Conservation (phyloP, 2,888 invertebrate genomes). For the Autographa gamma region DNA sequence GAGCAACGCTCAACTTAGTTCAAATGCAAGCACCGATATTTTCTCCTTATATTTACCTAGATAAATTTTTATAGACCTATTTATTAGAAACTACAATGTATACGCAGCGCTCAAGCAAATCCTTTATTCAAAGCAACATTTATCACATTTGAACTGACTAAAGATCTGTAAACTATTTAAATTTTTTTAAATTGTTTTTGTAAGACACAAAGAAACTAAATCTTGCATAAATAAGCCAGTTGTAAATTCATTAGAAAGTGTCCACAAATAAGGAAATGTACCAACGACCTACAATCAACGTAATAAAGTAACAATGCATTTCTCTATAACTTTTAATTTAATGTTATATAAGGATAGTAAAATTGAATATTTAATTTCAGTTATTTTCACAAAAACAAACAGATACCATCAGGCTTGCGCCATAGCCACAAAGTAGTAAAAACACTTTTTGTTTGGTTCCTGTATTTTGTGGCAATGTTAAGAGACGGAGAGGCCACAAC, state of each 20-base stretch:
- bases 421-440: neutral
- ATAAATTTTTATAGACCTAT: neutral
- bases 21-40: constrained; percentile 15
- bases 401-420: neutral
- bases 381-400: neutral
- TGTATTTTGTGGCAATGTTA: neutral
- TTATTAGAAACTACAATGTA: neutral
- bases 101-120: neutral
- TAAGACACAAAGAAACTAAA: too few species aligned
- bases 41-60: neutral
- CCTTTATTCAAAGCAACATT: neutral
- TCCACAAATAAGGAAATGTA: too few species aligned
- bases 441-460: neutral
- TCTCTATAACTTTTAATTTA: constrained; percentile 18
- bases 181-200: too few species aligned
- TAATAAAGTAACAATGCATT: constrained; percentile 23
- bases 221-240: too few species aligned
- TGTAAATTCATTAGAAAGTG: too few species aligned
- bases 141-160: too few species aligned
- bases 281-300: constrained; percentile 10
- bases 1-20: constrained; percentile 31
- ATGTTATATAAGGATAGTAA: constrained; percentile 15
- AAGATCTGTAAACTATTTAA: too few species aligned
- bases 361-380: neutral
- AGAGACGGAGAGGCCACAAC: neutral